Conservation (phyloP, 2,888 invertebrate species). For the Caenorhabditis becei region DNA sequence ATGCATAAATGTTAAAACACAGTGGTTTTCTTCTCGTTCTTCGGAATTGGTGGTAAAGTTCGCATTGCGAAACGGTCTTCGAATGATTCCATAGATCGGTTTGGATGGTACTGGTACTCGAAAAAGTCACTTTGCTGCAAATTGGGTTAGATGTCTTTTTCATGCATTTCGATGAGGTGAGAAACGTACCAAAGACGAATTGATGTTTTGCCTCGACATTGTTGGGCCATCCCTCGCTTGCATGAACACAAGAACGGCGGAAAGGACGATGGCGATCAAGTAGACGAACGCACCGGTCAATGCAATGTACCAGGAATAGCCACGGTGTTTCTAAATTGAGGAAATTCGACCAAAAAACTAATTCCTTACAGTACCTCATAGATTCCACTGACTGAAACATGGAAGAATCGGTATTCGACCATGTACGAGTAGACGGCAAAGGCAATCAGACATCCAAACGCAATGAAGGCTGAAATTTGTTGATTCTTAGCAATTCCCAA, state of each 20-base stretch:
- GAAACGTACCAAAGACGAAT: constrained; percentile 54
- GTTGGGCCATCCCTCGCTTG: constrained; percentile 29
- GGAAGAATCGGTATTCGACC: constrained; percentile 80
- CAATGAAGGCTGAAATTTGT: constrained; percentile 65
- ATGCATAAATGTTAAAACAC: constrained; percentile 30
- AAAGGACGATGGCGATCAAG: constrained; percentile 54
- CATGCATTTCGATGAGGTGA: neutral
- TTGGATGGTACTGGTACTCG: constrained; percentile 60
- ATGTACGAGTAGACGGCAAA: constrained; percentile 78
- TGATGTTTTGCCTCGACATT: constrained; percentile 55
- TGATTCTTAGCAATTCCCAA: neutral
- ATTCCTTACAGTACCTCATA: constrained; percentile 77
- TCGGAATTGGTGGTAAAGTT: constrained; percentile 68
- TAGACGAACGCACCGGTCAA: constrained; percentile 69
- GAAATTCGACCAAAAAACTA: neutral
- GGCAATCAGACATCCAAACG: constrained; percentile 68
- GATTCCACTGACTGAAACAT: constrained; percentile 80
- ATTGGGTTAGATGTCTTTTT: neutral
- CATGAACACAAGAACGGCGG: constrained; percentile 31
- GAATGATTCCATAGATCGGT: constrained; percentile 52
- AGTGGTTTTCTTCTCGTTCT: constrained; percentile 51
- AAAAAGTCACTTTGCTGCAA: constrained; percentile 62
- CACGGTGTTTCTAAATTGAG: constrained; percentile 76
- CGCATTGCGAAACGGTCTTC: constrained; percentile 75
- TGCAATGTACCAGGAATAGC: constrained; percentile 78